A percentile compares a stretch with the other conserved stretches of the same genome.
Evolutionary conservation across 53 echinoderm and acorn worm genomes (phyloP).

Genomic region (Apostichopus leukothele): DNA sequence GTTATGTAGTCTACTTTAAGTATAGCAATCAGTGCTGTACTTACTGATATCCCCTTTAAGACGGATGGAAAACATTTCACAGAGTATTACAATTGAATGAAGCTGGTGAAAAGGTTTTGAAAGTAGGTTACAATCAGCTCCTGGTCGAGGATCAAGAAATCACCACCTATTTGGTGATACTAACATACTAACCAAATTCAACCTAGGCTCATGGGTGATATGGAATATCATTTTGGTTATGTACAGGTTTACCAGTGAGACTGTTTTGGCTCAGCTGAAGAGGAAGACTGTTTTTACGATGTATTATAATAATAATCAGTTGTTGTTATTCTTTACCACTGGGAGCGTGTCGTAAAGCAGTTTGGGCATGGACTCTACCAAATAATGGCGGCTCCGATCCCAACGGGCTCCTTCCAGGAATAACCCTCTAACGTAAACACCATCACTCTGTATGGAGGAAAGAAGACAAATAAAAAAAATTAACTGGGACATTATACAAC

Average conservation of each 20-base stretch:
- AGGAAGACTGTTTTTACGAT: too few relatives aligned
- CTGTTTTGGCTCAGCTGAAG: neutral
- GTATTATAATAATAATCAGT: neutral
- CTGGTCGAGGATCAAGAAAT: too few relatives aligned
- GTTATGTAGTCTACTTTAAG: neutral
- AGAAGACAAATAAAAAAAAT: neutral
- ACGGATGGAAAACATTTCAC: too few relatives aligned
- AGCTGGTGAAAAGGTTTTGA: too few relatives aligned
- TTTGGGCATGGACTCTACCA: conserved; percentile 88
- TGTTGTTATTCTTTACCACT: conserved; percentile 76
- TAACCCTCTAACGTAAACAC: conserved; percentile 88
- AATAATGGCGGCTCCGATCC: conserved; percentile 60
- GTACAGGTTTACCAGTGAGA: neutral
- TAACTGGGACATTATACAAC: too few relatives aligned
- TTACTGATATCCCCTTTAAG: too few relatives aligned
- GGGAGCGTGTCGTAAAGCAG: conserved; percentile 88
- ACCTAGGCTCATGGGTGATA: neutral
- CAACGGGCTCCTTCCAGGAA: conserved; percentile 96
- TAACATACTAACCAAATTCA: too few relatives aligned
- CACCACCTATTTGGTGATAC: too few relatives aligned
- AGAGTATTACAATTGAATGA: too few relatives aligned
- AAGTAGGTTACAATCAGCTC: too few relatives aligned
- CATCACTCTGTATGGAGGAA: conserved; percentile 64
- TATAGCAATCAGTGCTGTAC: neutral
- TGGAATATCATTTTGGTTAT: neutral